Evolutionary conservation across 1,140 invertebrate genomes (phyloP), one percentile per base, ranked within the genome.

Genomic region (Drosophila watanabei): DNA sequence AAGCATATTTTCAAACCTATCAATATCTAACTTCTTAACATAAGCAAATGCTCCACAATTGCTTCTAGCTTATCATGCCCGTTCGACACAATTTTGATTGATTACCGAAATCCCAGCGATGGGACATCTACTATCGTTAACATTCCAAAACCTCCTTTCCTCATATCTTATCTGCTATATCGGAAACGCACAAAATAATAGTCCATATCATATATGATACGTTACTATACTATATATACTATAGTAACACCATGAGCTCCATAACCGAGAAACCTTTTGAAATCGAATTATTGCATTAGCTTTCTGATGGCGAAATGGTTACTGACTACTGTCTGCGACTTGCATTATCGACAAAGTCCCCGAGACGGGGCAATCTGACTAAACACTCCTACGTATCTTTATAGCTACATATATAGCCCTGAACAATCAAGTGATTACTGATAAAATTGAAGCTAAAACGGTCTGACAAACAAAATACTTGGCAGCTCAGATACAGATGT

Each of bases 361-460:
- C 48, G 54, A 24, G 32, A 56, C 39, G 2, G 33, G 33, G 13
- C 57, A 48, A 68, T 77, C 75, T 43, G 43, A 33, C 35, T 46
- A 33, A 1, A 39, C 20, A 57, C 45, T 62, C 52, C 7, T 64
- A 57, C 35, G 57, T 75, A 75, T 56, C 70, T 64, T 75, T 75
- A 75, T 9, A 16, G 37, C 54, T 52, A 52, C 60, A 72, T 54
- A 52, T 72, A 72, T 54, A 69, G 57, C 24, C 75, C 33, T 68
- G 39, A 58, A 48, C 75, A 79, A 78, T 78, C 64, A 78, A 79
- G 75, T 70, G 64, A 70, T 79, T 78, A 70, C 75, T 79, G 75
- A 79, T 79, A 79, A 78, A 78, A 68, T 60, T 49, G 49, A 75
- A 75, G 72, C 41, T 45, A 41, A 46, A 41, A 39, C 39, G 24